These are phyloP conservation scores for Dyspetes luteomarginatus DNA, from an alignment of 2,888 invertebrate genomes.

Conservation along the genomic window DNA sequence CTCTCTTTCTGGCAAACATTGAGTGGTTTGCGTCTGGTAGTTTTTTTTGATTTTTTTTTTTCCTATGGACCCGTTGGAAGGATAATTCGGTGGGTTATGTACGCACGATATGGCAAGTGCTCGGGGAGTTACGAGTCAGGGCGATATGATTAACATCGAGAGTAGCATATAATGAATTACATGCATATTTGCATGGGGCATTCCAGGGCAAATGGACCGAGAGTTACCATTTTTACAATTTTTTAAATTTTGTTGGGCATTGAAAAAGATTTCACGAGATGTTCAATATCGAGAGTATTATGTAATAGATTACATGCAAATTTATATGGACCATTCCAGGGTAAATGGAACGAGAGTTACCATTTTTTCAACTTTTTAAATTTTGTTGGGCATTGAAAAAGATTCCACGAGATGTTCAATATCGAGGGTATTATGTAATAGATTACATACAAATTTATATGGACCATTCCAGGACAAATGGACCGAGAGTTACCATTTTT, in stretches of 20 bases:
- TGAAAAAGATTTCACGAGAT: no score
- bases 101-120: constrained; percentile 38
- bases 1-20: background rate
- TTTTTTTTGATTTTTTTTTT: constrained; percentile 17
- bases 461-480: background rate
- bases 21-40: background rate
- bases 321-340: background rate
- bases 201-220: background rate
- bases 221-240: background rate
- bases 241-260: background rate
- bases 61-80: constrained; percentile 25
- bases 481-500: background rate
- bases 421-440: background rate
- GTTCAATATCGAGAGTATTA: background rate
- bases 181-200: background rate
- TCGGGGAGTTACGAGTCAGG: background rate
- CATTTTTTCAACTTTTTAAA: background rate
- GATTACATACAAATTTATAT: background rate
- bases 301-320: constrained; percentile 7
- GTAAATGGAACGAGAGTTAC: background rate
- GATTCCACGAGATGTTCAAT: background rate
- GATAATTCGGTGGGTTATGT: constrained; percentile 52
- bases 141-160: background rate
- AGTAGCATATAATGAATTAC: constrained; percentile 1
- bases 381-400: no score